Evolutionary conservation across 2,888 invertebrate species (phyloP).

Genomic region (Lomographa bimaculata): DNA sequence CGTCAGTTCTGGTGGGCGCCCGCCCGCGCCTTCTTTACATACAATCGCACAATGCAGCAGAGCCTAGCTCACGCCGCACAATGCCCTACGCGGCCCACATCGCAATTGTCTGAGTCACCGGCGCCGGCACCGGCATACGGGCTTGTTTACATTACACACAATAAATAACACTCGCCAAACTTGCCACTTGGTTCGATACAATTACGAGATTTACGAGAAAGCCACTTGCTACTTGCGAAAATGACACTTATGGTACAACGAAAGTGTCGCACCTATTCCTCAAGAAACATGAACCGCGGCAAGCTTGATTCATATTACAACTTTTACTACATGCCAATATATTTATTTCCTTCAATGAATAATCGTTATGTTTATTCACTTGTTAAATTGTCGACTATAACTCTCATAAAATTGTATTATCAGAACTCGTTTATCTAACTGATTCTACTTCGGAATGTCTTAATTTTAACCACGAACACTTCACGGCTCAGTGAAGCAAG

Average conservation of each 20-base stretch:
- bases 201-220: conserved; percentile 37
- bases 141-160: conserved; percentile 72
- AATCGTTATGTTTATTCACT: conserved; percentile 9
- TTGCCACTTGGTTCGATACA: conserved; percentile 41
- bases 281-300: conserved; percentile 11
- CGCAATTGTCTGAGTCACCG: conserved; percentile 75
- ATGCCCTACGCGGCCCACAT: conserved; percentile 66
- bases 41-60: conserved; percentile 69
- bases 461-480: conserved; percentile 51
- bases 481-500: conserved; percentile 53
- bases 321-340: conserved; percentile 7
- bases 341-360: conserved; percentile 11
- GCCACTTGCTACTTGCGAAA: conserved; percentile 34
- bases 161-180: conserved; percentile 66
- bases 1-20: conserved; percentile 59
- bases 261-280: conserved; percentile 13
- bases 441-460: no score
- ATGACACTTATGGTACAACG: conserved; percentile 26
- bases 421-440: conserved; percentile 22
- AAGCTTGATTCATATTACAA: conserved; percentile 3
- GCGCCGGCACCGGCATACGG: conserved; percentile 59
- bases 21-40: conserved; percentile 78
- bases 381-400: conserved; percentile 12
- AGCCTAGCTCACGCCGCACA: conserved; percentile 43
- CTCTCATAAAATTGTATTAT: conserved; percentile 19